Percentiles rank a stretch among this genome's conserved stretches.
Evolutionary conservation across 35 echinoderm and acorn worm species (phyloP).

Genomic region (Apostichopus californicus): DNA sequence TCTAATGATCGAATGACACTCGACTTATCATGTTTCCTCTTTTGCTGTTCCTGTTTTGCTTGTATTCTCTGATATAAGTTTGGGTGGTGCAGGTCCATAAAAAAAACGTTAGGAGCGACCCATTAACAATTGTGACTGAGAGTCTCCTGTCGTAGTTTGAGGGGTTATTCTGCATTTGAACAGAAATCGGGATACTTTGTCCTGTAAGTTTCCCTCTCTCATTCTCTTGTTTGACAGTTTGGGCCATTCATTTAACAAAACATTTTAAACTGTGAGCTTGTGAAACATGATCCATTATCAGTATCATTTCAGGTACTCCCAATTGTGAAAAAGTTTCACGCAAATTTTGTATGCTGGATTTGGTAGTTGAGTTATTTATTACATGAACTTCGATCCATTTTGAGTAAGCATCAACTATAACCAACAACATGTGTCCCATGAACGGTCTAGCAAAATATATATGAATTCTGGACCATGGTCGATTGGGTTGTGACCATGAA

Average conservation of each 20-base stretch:
- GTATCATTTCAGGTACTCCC: slow-evolving; percentile 42
- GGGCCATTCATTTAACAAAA: slow-evolving; percentile 48
- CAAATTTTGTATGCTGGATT: slow-evolving; percentile 37
- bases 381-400: neutral
- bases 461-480: neutral
- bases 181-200: slow-evolving; percentile 10
- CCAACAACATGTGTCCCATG: slow-evolving; percentile 30
- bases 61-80: neutral
- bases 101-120: neutral
- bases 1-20: neutral
- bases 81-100: neutral
- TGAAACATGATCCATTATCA: neutral
- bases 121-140: slow-evolving; percentile 1
- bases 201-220: neutral
- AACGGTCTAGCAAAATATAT: slow-evolving; percentile 48
- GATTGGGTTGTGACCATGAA: slow-evolving; percentile 6
- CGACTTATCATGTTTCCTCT: neutral
- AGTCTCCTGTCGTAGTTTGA: neutral
- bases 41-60: neutral
- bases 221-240: slow-evolving; percentile 23
- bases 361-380: neutral
- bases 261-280: slow-evolving; percentile 36
- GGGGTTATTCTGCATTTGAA: neutral
- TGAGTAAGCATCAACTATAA: slow-evolving; percentile 54
- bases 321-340: slow-evolving; percentile 47